Percentiles rank a stretch among this genome's conserved stretches.
phyloP scores from a whole-genome alignment of 2,113 vertebrate genomes.

The Carassius carassius region DNA sequence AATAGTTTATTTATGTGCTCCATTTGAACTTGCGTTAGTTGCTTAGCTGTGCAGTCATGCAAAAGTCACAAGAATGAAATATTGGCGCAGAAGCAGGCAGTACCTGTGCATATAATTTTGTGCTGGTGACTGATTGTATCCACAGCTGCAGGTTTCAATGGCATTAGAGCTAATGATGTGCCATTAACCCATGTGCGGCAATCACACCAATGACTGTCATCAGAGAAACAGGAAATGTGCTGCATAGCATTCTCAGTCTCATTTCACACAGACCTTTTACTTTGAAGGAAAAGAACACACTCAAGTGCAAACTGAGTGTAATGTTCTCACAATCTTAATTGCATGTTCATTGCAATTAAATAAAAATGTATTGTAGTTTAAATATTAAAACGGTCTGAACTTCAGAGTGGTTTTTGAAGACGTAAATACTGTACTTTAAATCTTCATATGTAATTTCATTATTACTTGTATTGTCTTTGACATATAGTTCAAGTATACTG shows the following conservation, averaged over 20 bases:
- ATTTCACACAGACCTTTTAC: constrained; percentile 42
- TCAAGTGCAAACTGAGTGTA: no score
- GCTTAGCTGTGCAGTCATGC: background rate
- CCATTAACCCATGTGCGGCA: constrained; percentile 52
- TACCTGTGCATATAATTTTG: no score
- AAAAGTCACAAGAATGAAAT: background rate
- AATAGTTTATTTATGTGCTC: constrained; percentile 13
- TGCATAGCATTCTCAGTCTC: constrained; percentile 40
- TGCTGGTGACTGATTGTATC: no score
- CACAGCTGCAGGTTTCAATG: background rate
- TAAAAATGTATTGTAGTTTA: no score
- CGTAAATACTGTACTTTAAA: no score
- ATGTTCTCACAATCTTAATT: background rate
- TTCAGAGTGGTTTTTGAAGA: no score
- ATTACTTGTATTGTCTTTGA: no score
- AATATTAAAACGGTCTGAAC: no score
- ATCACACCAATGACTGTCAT: constrained; percentile 56
- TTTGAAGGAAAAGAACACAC: background rate
- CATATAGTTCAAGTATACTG: no score
- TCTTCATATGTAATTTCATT: no score
- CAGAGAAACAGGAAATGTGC: constrained; percentile 34
- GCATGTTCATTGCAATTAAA: background rate
- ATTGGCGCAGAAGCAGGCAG: no score
- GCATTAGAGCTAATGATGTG: constrained; percentile 31
- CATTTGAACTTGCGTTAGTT: background rate